phyloP scores from a whole-genome alignment of 2,797 vertebrate genomes.

The Rhabdophis nuchalis region DNA sequence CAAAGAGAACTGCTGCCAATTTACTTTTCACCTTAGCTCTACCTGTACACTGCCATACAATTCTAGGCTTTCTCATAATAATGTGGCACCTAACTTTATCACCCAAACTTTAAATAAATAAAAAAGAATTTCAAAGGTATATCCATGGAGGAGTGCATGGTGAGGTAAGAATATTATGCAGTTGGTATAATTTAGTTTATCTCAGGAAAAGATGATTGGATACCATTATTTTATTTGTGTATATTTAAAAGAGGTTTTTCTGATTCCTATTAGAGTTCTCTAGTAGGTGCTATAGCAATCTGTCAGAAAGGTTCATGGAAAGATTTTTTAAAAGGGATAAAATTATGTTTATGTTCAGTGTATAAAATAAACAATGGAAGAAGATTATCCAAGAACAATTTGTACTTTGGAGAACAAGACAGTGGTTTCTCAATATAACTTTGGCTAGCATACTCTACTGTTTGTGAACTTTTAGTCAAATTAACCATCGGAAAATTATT shows the following conservation, averaged over 20 bases:
- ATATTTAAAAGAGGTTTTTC: constrained; percentile 20
- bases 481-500: not conserved
- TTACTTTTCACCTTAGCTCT: not conserved
- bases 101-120: not conserved
- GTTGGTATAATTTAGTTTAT: not conserved
- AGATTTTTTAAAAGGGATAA: not conserved
- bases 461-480: not conserved
- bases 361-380: constrained; percentile 17
- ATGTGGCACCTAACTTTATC: not conserved
- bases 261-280: not conserved
- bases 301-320: constrained; percentile 9
- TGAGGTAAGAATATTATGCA: not conserved
- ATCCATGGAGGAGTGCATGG: not conserved
- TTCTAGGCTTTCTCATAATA: not conserved
- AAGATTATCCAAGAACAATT: constrained; percentile 6
- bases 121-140: not conserved
- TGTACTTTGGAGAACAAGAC: constrained; percentile 1
- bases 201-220: constrained; percentile 21
- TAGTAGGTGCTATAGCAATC: not conserved
- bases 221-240: not conserved
- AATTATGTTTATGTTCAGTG: constrained; percentile 3
- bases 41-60: not conserved
- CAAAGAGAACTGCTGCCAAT: not conserved
- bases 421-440: not conserved
- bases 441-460: not conserved